Percentiles rank a stretch among this genome's conserved stretches.
Conservation (phyloP, 2,888 invertebrate genomes). For the Xylocampa areola region DNA sequence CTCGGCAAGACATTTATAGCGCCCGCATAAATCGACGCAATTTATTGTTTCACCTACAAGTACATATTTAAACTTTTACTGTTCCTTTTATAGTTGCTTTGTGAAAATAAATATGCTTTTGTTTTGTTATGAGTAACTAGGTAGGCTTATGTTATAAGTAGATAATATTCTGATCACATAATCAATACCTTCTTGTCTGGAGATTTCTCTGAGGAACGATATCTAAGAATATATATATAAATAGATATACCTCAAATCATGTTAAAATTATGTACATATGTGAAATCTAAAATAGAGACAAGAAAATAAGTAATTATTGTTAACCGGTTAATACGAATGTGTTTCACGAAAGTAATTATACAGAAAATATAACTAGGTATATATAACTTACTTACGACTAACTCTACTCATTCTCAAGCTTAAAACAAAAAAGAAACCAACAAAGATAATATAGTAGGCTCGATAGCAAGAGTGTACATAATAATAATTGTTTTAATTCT, state of each 20-base stretch:
- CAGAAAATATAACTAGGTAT: too few species aligned
- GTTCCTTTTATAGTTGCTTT: constrained; percentile 50
- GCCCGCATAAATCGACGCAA: constrained; percentile 77
- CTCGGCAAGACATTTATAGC: constrained; percentile 76
- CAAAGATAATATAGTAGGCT: not conserved
- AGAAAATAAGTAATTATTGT: too few species aligned
- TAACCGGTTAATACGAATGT: too few species aligned
- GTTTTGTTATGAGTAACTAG: constrained; percentile 35
- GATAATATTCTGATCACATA: too few species aligned
- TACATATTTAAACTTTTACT: constrained; percentile 60
- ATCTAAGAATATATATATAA: too few species aligned
- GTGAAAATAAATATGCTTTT: constrained; percentile 50
- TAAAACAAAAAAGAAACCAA: not conserved
- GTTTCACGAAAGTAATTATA: too few species aligned
- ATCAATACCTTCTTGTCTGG: too few species aligned
- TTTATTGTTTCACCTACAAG: constrained; percentile 72
- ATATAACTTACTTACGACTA: not conserved
- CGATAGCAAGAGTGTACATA: constrained; percentile 30
- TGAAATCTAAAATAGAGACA: too few species aligned
- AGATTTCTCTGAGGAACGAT: not conserved
- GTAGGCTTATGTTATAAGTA: too few species aligned
- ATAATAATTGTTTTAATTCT: constrained; percentile 50
- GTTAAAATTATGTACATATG: too few species aligned
- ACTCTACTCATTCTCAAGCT: not conserved
- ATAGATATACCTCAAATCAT: too few species aligned